Conservation (phyloP, 2,113 vertebrate species). For the Fregetta grallaria region DNA sequence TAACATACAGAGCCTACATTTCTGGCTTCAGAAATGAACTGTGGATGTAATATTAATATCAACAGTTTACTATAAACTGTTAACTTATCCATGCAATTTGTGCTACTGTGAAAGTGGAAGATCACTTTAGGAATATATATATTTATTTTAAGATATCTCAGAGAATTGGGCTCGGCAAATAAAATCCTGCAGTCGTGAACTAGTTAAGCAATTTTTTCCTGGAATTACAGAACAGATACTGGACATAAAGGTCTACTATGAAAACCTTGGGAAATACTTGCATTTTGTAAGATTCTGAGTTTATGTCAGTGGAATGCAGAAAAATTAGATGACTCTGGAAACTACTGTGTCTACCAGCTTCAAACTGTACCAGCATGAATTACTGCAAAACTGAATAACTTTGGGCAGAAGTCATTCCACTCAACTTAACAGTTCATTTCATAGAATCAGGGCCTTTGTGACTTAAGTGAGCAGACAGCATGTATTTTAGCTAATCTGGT, state of each 20-base stretch:
- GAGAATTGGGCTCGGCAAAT: neutral
- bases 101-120: neutral
- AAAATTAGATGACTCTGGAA: neutral
- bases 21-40: neutral
- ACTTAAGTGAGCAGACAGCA: constrained; percentile 21
- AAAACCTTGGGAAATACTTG: neutral
- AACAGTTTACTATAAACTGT: neutral
- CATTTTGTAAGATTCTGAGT: neutral
- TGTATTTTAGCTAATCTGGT: constrained; percentile 46
- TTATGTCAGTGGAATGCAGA: neutral
- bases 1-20: neutral
- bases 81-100: neutral
- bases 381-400: neutral
- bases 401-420: neutral
- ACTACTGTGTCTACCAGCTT: neutral
- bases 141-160: neutral
- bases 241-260: neutral
- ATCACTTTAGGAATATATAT: neutral
- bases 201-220: neutral
- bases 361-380: neutral
- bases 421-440: neutral
- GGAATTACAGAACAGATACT: neutral
- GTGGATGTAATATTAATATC: neutral
- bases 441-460: neutral
- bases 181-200: neutral